A percentile compares a stretch with the other conserved stretches of the same genome.
phyloP scores from a whole-genome alignment of 2,113 vertebrate genomes.

The Cranoglanis bouderius region DNA sequence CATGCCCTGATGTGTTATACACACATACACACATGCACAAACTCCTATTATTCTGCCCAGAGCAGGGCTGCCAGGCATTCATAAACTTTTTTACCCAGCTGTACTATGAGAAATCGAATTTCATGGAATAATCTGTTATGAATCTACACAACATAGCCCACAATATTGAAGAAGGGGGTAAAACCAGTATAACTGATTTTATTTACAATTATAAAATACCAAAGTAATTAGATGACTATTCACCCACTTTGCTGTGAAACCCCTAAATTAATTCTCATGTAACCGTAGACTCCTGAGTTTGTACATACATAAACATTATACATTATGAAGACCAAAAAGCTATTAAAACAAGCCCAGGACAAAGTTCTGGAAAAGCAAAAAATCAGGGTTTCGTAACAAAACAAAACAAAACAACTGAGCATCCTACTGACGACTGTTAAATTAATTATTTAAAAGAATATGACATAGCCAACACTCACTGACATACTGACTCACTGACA shows the following conservation, averaged over 20 bases:
- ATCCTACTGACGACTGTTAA: background rate
- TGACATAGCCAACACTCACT: background rate
- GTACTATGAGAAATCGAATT: background rate
- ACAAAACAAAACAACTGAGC: background rate
- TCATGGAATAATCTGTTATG: background rate
- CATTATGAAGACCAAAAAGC: background rate
- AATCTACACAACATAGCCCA: background rate
- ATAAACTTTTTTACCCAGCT: background rate
- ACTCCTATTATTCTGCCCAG: background rate
- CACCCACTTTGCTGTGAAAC: background rate
- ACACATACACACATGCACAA: constrained; percentile 46
- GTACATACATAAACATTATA: background rate
- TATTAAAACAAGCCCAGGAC: background rate
- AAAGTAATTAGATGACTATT: background rate
- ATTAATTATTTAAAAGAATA: background rate
- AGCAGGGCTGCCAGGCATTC: background rate
- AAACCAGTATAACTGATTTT: background rate
- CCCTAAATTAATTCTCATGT: background rate
- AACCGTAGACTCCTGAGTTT: background rate
- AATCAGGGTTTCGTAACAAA: background rate
- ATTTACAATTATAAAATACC: background rate
- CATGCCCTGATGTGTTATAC: constrained; percentile 30
- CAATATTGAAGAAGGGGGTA: background rate
- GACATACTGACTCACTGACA: too few species aligned
- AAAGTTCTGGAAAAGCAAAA: background rate